Evolutionary conservation across 2,797 vertebrate genomes (phyloP).

Genomic region (Pseudochirops corinnae): DNA sequence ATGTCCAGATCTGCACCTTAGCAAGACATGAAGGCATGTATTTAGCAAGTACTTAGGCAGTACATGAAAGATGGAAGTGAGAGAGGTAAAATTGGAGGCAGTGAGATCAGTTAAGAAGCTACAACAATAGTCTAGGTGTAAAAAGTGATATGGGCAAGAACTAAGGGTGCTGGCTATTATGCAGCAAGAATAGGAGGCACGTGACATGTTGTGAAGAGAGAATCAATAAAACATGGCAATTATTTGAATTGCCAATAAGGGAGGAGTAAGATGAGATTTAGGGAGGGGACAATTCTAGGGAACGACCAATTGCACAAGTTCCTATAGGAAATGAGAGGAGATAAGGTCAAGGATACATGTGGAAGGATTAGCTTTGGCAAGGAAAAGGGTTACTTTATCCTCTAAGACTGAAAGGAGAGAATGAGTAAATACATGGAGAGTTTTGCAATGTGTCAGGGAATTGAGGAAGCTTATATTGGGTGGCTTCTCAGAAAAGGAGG

Average conservation of each 20-base stretch:
- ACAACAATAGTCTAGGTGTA: background rate
- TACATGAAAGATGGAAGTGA: background rate
- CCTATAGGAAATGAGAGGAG: background rate
- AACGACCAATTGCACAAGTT: background rate
- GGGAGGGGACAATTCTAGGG: background rate
- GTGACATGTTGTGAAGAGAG: background rate
- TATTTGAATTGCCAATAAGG: background rate
- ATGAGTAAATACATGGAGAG: background rate
- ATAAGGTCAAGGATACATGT: background rate
- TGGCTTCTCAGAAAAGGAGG: background rate
- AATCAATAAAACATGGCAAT: background rate
- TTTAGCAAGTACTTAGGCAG: background rate
- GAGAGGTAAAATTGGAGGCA: background rate
- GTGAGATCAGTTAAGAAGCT: background rate
- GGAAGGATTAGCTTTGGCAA: background rate
- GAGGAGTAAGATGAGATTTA: background rate
- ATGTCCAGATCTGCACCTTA: background rate
- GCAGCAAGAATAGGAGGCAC: background rate
- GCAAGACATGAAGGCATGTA: background rate
- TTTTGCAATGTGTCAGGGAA: background rate
- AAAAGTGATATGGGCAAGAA: background rate
- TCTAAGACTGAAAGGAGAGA: background rate
- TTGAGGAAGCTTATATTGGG: background rate
- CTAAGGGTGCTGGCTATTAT: background rate
- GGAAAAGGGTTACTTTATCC: background rate